A percentile compares a stretch with the other conserved stretches of the same genome.
phyloP scores from a whole-genome alignment of 2,888 invertebrate species.

The Chrysodeixis includens region DNA sequence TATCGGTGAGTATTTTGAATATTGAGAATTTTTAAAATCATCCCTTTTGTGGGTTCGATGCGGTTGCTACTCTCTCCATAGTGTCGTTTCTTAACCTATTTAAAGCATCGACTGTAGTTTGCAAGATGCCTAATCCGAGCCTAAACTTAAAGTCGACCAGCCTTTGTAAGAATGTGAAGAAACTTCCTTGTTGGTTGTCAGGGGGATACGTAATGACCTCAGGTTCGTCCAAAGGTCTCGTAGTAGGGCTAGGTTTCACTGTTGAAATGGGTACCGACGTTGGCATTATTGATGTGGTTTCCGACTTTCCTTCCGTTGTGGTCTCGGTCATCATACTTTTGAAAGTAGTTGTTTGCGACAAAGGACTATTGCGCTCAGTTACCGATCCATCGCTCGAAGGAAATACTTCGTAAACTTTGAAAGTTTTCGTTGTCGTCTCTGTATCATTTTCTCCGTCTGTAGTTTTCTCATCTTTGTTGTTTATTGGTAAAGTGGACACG shows the following conservation, averaged over 20 bases:
- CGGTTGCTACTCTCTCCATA: slow-evolving; percentile 71
- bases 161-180: slow-evolving; percentile 90
- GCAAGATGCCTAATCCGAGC: slow-evolving; percentile 91
- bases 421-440: slow-evolving; percentile 78
- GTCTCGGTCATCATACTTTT: slow-evolving; percentile 78
- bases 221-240: slow-evolving; percentile 60
- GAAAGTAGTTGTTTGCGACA: slow-evolving; percentile 67
- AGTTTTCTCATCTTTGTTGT: slow-evolving; percentile 64
- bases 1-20: slow-evolving; percentile 3
- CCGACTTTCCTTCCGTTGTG: slow-evolving; percentile 78
- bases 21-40: slow-evolving; percentile 15
- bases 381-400: slow-evolving; percentile 66
- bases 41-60: slow-evolving; percentile 59
- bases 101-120: slow-evolving; percentile 91
- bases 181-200: slow-evolving; percentile 75
- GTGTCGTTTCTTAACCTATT: slow-evolving; percentile 90
- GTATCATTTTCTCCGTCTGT: slow-evolving; percentile 72
- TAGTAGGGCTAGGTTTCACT: slow-evolving; percentile 63
- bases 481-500: slow-evolving; percentile 80
- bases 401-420: slow-evolving; percentile 82
- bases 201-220: slow-evolving; percentile 84
- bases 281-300: slow-evolving; percentile 78
- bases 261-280: slow-evolving; percentile 67
- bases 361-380: slow-evolving; percentile 59
- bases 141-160: slow-evolving; percentile 92